Percentiles rank a stretch among this genome's conserved stretches.
These are phyloP conservation scores for Chinchilla lanigera DNA, from an alignment of 2,113 vertebrate species.

Conservation along the genomic window DNA sequence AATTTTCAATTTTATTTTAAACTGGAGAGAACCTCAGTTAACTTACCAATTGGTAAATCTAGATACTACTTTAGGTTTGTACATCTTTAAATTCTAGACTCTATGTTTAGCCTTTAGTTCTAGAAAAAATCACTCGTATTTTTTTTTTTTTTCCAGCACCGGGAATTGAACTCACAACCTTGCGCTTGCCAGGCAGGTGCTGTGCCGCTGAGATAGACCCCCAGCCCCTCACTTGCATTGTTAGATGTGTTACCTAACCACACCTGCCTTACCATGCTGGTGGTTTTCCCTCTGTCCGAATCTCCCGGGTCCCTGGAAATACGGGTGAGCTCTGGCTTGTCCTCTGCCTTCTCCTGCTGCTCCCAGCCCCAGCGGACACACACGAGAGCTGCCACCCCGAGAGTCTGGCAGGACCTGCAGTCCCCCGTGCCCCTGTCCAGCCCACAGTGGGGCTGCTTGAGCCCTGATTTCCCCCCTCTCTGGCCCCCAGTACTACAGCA, in stretches of 20 bases:
- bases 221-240: neutral
- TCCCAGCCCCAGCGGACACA: neutral
- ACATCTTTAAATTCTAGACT: slow-evolving; percentile 25
- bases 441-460: neutral
- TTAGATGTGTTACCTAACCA: neutral
- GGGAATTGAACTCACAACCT: too few relatives aligned
- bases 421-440: rapidly evolving
- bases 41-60: neutral
- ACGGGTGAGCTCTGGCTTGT: neutral
- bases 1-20: neutral
- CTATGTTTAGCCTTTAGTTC: slow-evolving; percentile 17
- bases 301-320: neutral
- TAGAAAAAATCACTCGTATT: neutral
- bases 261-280: neutral
- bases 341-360: neutral
- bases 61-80: too few relatives aligned
- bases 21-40: slow-evolving; percentile 28
- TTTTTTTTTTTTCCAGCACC: too few relatives aligned
- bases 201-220: too few relatives aligned
- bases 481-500: neutral
- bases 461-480: neutral
- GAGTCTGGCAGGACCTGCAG: neutral
- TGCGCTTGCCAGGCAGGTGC: too few relatives aligned
- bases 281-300: neutral
- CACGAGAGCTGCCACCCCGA: neutral